Base-by-base conservation (phyloP, 2,113 vertebrate species). In the Typhlomys cinereus region DNA sequence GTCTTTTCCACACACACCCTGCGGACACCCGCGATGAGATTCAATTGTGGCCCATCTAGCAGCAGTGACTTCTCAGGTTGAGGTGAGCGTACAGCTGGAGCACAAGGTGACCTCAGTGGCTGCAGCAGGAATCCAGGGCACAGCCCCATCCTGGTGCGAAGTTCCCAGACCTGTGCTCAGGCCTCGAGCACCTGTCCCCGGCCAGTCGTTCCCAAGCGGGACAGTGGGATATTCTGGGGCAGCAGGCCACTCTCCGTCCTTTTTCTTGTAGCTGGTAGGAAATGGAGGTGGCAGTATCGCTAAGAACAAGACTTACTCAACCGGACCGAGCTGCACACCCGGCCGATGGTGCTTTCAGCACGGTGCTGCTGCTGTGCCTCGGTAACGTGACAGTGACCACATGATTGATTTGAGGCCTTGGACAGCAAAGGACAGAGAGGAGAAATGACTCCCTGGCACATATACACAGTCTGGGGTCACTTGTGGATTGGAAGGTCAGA, bases 41-140 rank as follows among this genome's bases (percentile, higher is more conserved):
- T 54, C n/a, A 66, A 34, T 39, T 85, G 54, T 27, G 67, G 31
- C 21, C 50, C 66, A 39, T 2, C 86, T 34, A 89, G 70, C 48
- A n/a, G n/a, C 64, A 29, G 52, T 46, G 75, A 34, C 48, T 3
- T 1, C 64, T 61, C 27, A 85, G 48, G 25, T 27, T 54, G 23
- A 52, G 25, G 4, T 3, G 31, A n/a, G 7, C 27, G 70, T 76
- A 41, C 15, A 34, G 70, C 14, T 59, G 31, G 80, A 81, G 39
- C 27, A 2, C 2, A 29, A 29, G 69, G 2, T 3, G 66, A 36
- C 34, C 46, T 66, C 0, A 0, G 9, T 29, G 46, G 61, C 44
- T 39, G 12, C 4, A 2, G 23, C 2, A 13, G 27, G 6, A 39
- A n/a, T 89, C 41, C 25, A 4, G 48, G 59, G 74, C n/a, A 7